Percentiles rank a stretch among this genome's conserved stretches.
These are phyloP conservation scores for Cydia amplana DNA, from an alignment of 1,140 invertebrate genomes.

Conservation along the genomic window DNA sequence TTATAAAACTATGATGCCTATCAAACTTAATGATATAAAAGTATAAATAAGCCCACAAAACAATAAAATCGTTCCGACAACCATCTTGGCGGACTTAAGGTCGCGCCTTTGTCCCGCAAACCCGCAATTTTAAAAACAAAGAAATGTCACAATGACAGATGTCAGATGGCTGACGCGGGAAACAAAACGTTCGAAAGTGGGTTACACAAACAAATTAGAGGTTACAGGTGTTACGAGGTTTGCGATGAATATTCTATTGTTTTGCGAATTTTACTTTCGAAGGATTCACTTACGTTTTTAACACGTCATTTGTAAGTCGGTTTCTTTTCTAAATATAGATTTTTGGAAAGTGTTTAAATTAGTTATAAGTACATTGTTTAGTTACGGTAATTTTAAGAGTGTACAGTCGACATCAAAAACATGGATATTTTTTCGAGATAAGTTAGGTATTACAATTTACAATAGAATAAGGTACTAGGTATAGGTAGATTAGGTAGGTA, in stretches of 20 bases:
- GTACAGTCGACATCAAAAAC: too few relatives aligned
- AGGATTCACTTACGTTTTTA: conserved; percentile 28
- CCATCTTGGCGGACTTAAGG: not conserved
- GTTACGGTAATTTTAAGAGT: too few relatives aligned
- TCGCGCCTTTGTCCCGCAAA: conserved; percentile 10
- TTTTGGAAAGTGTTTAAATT: conserved; percentile 14
- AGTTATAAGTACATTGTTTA: too few relatives aligned
- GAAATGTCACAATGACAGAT: conserved; percentile 52
- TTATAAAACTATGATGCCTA: not conserved
- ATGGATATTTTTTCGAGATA: too few relatives aligned
- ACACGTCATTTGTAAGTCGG: not conserved
- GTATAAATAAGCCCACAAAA: conserved; percentile 14
- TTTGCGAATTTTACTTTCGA: conserved; percentile 34
- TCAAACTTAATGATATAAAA: conserved; percentile 11
- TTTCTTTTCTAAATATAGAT: conserved; percentile 25
- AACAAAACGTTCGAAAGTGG: conserved; percentile 54
- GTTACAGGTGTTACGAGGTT: conserved; percentile 42
- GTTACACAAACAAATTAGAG: conserved; percentile 50
- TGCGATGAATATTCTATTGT: conserved; percentile 43
- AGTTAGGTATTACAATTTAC: too few relatives aligned
- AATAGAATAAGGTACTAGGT: too few relatives aligned
- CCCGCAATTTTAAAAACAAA: conserved; percentile 45
- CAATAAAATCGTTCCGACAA: conserved; percentile 1
- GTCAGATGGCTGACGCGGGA: conserved; percentile 53
- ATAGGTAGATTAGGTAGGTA: too few relatives aligned